Base-by-base conservation (phyloP, 2,113 vertebrate genomes). In the Aspiorhynchus laticeps region DNA sequence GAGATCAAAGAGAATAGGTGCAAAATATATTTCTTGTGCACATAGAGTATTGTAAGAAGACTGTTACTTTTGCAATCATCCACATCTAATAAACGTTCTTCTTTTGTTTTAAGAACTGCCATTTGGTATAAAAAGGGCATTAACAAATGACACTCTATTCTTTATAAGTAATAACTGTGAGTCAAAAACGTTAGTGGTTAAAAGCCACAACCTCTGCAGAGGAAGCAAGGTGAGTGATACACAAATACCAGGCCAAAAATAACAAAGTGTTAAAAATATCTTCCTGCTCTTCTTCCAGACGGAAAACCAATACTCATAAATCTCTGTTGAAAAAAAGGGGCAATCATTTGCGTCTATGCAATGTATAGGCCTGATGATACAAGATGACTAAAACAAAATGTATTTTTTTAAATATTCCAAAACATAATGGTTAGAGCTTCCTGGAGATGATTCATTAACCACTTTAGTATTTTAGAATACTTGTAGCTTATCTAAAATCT, bases 231-330 rank as follows among this genome's bases (percentile, higher is more conserved):
- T 84, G 92, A 86, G 81, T 84, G 73, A 87, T 79, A 78, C 53
- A 11, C 88, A 89, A 85, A 84, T 87, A 88, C 38, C 69, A 65
- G 88, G 78, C 88, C 89, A 90, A 91, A 93, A 93, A 94, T 91
- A 93, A 86, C 87, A 31, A 3, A 19, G 67, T 43, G 69, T 91
- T 89, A 91, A 82, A 91, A 80, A 85, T 86, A 88, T 36, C 43
- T 83, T 38, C 24, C 41, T 24, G 79, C n/a, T n/a, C n/a, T n/a
- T n/a, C n/a, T n/a, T n/a, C 48, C 83, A 85, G 77, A 83, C 46
- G 59, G 87, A 84, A 88, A 90, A 82, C 77, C 69, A 73, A 83
- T 85, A 76, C 74, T 67, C 67, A 79, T 59, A 87, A 74, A 69
- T 65, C 82, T 71, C 12, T 21, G 46, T 71, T 26, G 69, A 81